phyloP scores from a whole-genome alignment of 2,797 vertebrate genomes.

The Tiaroga cobitis region DNA sequence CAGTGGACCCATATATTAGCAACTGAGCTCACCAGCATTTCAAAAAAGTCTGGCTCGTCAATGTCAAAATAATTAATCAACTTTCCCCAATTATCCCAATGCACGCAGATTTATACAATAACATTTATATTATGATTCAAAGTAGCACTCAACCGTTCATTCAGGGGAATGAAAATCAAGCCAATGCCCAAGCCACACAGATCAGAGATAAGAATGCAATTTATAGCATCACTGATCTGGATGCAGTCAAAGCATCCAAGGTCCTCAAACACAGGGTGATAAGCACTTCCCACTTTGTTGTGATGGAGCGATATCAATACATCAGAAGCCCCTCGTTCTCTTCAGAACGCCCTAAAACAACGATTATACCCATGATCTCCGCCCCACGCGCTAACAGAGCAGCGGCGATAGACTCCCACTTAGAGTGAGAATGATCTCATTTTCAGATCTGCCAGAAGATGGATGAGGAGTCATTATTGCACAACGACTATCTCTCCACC shows the following conservation, averaged over 20 bases:
- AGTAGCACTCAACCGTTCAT: slow-evolving; percentile 26
- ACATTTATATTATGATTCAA: slow-evolving; percentile 51
- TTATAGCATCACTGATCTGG: slow-evolving; percentile 52
- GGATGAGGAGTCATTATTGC: slow-evolving; percentile 59
- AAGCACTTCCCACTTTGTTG: slow-evolving; percentile 14
- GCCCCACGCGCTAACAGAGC: not conserved
- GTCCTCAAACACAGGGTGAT: slow-evolving; percentile 34
- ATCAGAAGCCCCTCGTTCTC: slow-evolving; percentile 35
- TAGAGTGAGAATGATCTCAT: slow-evolving; percentile 53
- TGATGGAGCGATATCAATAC: slow-evolving; percentile 34
- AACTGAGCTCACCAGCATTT: slow-evolving; percentile 45
- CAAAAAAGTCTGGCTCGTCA: slow-evolving; percentile 27
- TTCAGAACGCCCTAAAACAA: slow-evolving; percentile 38
- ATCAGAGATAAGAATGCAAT: slow-evolving; percentile 59
- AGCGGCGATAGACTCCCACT: slow-evolving; percentile 51
- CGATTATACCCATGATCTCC: slow-evolving; percentile 44
- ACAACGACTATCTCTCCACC: slow-evolving; percentile 39
- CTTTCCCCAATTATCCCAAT: slow-evolving; percentile 40
- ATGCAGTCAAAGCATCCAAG: slow-evolving; percentile 46
- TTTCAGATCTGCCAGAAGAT: slow-evolving; percentile 54
- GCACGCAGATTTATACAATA: slow-evolving; percentile 35
- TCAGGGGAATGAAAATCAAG: slow-evolving; percentile 33
- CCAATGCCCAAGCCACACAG: slow-evolving; percentile 49
- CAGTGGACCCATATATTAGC: slow-evolving; percentile 52
- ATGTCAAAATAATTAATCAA: slow-evolving; percentile 41